Percentiles rank a stretch among this genome's conserved stretches.
Evolutionary conservation across 1,140 invertebrate species (phyloP).

Genomic region (Ostrea edulis): DNA sequence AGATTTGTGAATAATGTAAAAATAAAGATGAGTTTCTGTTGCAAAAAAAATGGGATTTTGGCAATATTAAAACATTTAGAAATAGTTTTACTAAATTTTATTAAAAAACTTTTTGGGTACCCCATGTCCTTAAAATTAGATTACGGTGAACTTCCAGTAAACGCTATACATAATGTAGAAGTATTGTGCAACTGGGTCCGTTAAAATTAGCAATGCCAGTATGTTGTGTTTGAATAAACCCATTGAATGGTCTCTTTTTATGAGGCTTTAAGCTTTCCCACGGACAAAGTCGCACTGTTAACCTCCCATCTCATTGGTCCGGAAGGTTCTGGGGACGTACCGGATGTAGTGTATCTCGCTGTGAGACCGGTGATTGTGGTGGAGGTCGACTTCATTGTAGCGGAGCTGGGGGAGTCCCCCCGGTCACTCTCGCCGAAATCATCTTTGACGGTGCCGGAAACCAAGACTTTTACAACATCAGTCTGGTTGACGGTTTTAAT

Average conservation of each 20-base stretch:
- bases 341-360: conserved; percentile 73
- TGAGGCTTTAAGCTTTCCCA: not conserved
- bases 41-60: too few relatives aligned
- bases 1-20: too few relatives aligned
- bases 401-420: conserved; percentile 79
- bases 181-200: not conserved
- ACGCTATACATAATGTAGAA: not conserved
- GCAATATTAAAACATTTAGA: too few relatives aligned
- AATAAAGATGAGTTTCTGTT: too few relatives aligned
- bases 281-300: not conserved
- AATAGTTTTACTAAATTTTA: too few relatives aligned
- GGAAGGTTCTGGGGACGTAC: conserved; percentile 79
- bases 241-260: not conserved
- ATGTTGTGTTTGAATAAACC: not conserved
- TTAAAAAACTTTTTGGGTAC: too few relatives aligned
- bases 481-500: conserved; percentile 80
- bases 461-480: conserved; percentile 80
- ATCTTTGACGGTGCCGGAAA: conserved; percentile 75
- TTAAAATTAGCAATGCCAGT: not conserved
- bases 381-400: conserved; percentile 73
- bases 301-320: conserved; percentile 53
- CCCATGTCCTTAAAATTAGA: too few relatives aligned
- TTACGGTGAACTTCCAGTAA: too few relatives aligned
- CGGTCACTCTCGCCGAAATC: conserved; percentile 79
- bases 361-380: conserved; percentile 79